Evolutionary conservation across 2,797 vertebrate species (phyloP), one percentile per base, ranked within the genome.

Genomic region (Sparus aurata): DNA sequence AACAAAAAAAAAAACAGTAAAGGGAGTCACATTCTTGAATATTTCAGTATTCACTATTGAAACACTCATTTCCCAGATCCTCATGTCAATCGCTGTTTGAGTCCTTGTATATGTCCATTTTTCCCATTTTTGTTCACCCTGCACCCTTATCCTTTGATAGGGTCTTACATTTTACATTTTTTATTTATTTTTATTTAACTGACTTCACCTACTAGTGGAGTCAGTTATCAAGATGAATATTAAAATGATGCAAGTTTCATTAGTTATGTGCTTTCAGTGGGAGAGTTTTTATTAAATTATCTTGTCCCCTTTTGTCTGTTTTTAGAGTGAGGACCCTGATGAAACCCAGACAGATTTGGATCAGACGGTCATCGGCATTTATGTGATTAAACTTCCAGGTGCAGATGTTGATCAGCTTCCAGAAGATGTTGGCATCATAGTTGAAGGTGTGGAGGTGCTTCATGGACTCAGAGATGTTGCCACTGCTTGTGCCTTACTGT

Each of bases 391-490:
- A 46, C 58, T 34, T 43, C 34, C 13, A 47, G 38, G 55, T 45
- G 73, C 4, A 61, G 16, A 8, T 54, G 23, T 15, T 54, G 23
- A 54, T 54, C 53, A 53, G 4, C 27, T 2, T 20, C 66, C 25
- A 62, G 66, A 61, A 41, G 50, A 63, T 57, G 25, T 69, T 3
- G 49, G 46, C 13, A 62, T 69, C 38, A 54, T 69, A 12, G 12
- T 20, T 23, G 66, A 70, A 57, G 52, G 66, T 55, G 67, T 57
- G 20, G 6, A 46, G 25, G 50, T 69, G 58, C 38, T 57, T 9
- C 5, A 11, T 13, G 59, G 15, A 55, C 27, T 69, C 27, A n/a
- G 20, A 38, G 41, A 77, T 41, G 43, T 54, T n/a, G 20, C 27
- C 30, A 61, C 20, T n/a, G 49, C 59, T 18, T 60, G 12, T 60